phyloP scores from a whole-genome alignment of 2,888 invertebrate species.

The Charanyca ferruginea region DNA sequence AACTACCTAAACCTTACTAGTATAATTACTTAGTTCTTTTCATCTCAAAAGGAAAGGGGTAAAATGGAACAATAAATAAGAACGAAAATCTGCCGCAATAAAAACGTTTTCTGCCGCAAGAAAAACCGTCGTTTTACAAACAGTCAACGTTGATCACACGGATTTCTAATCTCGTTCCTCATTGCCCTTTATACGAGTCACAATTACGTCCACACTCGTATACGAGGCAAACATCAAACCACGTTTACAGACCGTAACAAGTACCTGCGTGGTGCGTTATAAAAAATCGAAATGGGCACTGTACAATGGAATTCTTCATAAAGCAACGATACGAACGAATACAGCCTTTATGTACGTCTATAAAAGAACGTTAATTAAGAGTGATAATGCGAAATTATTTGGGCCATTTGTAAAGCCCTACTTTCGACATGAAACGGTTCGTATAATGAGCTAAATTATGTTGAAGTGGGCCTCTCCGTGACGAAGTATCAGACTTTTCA shows the following conservation, averaged over 20 bases:
- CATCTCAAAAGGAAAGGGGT: too few species aligned
- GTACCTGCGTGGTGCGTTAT: slow-evolving; percentile 30
- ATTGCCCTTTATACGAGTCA: slow-evolving; percentile 23
- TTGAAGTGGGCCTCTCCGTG: slow-evolving; percentile 26
- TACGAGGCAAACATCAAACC: slow-evolving; percentile 34
- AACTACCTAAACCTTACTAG: too few species aligned
- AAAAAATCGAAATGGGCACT: slow-evolving; percentile 52
- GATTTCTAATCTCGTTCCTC: slow-evolving; percentile 33
- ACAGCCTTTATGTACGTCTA: slow-evolving; percentile 49
- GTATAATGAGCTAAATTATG: slow-evolving; percentile 30
- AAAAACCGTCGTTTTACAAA: not conserved
- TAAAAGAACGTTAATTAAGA: slow-evolving; percentile 60
- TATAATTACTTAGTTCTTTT: too few species aligned
- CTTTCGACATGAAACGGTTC: slow-evolving; percentile 38
- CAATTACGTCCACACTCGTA: slow-evolving; percentile 26
- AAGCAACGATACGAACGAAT: slow-evolving; percentile 44
- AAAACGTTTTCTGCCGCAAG: not conserved
- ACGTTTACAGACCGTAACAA: slow-evolving; percentile 49
- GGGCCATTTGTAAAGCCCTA: slow-evolving; percentile 37
- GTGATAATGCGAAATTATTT: slow-evolving; percentile 56
- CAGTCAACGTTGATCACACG: not conserved
- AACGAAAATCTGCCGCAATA: too few species aligned
- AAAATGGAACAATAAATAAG: too few species aligned
- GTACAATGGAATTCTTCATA: slow-evolving; percentile 55
- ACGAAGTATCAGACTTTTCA: slow-evolving; percentile 8